phyloP scores from a whole-genome alignment of 2,888 invertebrate genomes.

The Siphlonurus alternatus region DNA sequence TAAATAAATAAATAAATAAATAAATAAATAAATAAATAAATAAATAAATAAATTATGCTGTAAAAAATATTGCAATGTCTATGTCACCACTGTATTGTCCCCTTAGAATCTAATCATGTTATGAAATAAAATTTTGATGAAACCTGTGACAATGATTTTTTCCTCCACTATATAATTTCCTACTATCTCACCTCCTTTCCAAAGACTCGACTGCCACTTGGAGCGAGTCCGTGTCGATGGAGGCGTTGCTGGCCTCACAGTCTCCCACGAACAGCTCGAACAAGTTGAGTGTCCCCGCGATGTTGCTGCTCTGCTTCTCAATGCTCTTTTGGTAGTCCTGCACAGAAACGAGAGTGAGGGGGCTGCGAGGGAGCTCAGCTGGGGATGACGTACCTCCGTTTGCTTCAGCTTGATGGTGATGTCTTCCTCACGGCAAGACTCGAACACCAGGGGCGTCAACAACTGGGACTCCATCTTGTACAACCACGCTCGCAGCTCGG shows the following conservation, averaged over 20 bases:
- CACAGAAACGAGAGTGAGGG: too few relatives aligned
- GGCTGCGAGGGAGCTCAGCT: too few relatives aligned
- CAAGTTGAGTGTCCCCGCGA: conserved; percentile 60
- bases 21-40: too few relatives aligned
- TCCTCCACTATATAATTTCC: too few relatives aligned
- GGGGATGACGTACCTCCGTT: conserved; percentile 39
- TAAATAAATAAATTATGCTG: too few relatives aligned
- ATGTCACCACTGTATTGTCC: too few relatives aligned
- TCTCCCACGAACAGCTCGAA: conserved; percentile 62
- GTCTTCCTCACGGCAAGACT: conserved; percentile 42
- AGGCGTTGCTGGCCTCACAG: conserved; percentile 50
- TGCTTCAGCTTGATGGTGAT: conserved; percentile 51
- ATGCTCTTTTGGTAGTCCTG: conserved; percentile 50
- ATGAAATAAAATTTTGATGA: too few relatives aligned
- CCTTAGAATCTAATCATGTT: too few relatives aligned
- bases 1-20: too few relatives aligned
- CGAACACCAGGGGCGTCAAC: conserved; percentile 47
- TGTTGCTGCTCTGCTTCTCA: conserved; percentile 56
- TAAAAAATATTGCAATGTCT: too few relatives aligned
- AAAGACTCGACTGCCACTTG: conserved; percentile 48
- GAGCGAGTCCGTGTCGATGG: conserved; percentile 51
- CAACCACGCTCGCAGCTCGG: conserved; percentile 53
- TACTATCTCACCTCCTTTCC: conserved; percentile 37
- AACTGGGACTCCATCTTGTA: conserved; percentile 53
- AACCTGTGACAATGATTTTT: too few relatives aligned